Conservation (phyloP, 1,140 invertebrate species). For the Aphelenchoides besseyi region DNA sequence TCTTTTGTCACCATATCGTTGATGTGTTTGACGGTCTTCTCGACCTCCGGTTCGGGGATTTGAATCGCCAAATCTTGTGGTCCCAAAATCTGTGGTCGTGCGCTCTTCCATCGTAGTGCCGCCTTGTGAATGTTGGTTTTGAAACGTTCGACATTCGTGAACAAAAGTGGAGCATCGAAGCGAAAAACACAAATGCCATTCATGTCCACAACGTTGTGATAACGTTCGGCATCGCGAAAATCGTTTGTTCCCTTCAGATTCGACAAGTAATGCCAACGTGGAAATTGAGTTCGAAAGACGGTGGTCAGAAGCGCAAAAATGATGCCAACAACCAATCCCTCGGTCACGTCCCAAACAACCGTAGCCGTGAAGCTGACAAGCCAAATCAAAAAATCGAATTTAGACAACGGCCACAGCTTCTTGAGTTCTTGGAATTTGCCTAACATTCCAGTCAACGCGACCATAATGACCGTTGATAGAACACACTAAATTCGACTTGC, state of each 20-base stretch:
- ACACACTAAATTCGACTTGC: constrained; percentile 38
- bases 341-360: constrained; percentile 53
- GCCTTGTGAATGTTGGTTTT: constrained; percentile 55
- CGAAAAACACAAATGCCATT: constrained; percentile 61
- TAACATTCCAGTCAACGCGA: constrained; percentile 45
- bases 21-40: constrained; percentile 25
- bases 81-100: constrained; percentile 35
- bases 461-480: constrained; percentile 43
- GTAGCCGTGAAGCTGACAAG: constrained; percentile 57
- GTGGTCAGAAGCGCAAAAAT: constrained; percentile 59
- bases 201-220: constrained; percentile 44
- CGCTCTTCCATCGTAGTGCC: constrained; percentile 38
- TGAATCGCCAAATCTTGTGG: constrained; percentile 32
- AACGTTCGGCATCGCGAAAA: constrained; percentile 57
- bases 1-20: background rate
- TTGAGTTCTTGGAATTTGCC: constrained; percentile 47
- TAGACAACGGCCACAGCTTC: constrained; percentile 59
- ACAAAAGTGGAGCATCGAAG: constrained; percentile 59
- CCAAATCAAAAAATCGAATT: constrained; percentile 61
- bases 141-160: constrained; percentile 61
- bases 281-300: constrained; percentile 44
- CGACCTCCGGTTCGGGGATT: constrained; percentile 6
- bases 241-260: constrained; percentile 56
- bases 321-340: constrained; percentile 52
- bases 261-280: constrained; percentile 60